Evolutionary conservation across 2,113 vertebrate genomes (phyloP).

Genomic region (Limnothrissa miodon): DNA sequence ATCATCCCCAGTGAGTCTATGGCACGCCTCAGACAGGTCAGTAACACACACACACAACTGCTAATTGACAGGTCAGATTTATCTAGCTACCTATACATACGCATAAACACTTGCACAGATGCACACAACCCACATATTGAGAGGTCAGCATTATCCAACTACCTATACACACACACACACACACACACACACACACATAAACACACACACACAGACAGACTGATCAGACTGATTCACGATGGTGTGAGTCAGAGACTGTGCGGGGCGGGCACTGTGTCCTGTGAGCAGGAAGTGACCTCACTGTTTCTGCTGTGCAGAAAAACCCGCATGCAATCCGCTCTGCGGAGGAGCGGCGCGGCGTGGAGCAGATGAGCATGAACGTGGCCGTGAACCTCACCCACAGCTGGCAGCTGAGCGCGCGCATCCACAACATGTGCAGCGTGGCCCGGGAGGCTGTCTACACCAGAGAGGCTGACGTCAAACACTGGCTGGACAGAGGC

Average conservation of each 20-base stretch:
- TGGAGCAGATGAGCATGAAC: slow-evolving; percentile 87
- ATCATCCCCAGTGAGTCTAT: slow-evolving; percentile 98
- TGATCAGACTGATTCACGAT: no score
- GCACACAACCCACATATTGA: no score
- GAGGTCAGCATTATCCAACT: no score
- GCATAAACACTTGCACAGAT: no score
- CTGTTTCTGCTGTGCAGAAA: slow-evolving; percentile 73
- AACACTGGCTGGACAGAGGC: slow-evolving; percentile 89
- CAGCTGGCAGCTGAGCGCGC: slow-evolving; percentile 84
- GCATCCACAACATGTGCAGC: slow-evolving; percentile 87
- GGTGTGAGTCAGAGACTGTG: background rate
- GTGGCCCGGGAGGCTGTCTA: slow-evolving; percentile 91
- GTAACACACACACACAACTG: slow-evolving; percentile 1
- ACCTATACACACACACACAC: no score
- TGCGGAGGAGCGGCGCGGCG: slow-evolving; percentile 84
- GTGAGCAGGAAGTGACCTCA: background rate
- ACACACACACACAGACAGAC: background rate
- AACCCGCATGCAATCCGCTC: slow-evolving; percentile 86
- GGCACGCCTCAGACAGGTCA: slow-evolving; percentile 92
- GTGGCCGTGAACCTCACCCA: slow-evolving; percentile 85
- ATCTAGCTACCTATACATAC: no score
- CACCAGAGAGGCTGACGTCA: slow-evolving; percentile 85
- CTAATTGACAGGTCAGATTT: no score
- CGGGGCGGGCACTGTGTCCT: background rate
- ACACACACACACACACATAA: background rate